phyloP scores from a whole-genome alignment of 2,888 invertebrate species.

The Tetranychus truncatus region DNA sequence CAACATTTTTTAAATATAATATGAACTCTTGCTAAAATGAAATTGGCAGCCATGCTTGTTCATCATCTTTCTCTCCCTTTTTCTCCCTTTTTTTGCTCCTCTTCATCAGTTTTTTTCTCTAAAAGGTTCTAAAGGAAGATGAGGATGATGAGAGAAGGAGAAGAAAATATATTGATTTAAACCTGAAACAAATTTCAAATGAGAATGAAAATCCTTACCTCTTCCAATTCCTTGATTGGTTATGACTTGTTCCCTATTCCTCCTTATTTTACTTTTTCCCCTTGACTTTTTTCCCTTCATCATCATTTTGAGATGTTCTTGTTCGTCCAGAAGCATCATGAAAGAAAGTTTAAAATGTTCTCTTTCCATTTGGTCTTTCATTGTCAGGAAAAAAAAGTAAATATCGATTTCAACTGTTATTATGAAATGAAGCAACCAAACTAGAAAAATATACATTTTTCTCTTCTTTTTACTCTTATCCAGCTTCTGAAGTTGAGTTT shows the following conservation, averaged over 20 bases:
- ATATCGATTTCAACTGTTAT: too few relatives aligned
- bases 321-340: too few relatives aligned
- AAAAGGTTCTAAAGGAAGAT: not conserved
- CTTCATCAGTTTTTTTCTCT: not conserved
- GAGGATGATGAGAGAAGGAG: too few relatives aligned
- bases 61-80: too few relatives aligned
- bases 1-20: conserved; percentile 34
- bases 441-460: too few relatives aligned
- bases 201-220: not conserved
- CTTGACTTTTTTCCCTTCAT: not conserved
- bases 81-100: not conserved
- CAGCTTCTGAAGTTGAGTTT: too few relatives aligned
- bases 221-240: not conserved
- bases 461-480: too few relatives aligned
- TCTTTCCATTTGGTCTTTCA: too few relatives aligned
- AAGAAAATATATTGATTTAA: not conserved
- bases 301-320: not conserved
- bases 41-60: conserved; percentile 37
- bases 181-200: not conserved
- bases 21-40: conserved; percentile 61
- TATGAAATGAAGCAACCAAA: too few relatives aligned
- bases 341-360: too few relatives aligned
- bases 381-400: too few relatives aligned
- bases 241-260: not conserved
- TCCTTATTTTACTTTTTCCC: not conserved